These are phyloP conservation scores for Mola mola DNA, from an alignment of 2,113 vertebrate species.

Conservation along the genomic window DNA sequence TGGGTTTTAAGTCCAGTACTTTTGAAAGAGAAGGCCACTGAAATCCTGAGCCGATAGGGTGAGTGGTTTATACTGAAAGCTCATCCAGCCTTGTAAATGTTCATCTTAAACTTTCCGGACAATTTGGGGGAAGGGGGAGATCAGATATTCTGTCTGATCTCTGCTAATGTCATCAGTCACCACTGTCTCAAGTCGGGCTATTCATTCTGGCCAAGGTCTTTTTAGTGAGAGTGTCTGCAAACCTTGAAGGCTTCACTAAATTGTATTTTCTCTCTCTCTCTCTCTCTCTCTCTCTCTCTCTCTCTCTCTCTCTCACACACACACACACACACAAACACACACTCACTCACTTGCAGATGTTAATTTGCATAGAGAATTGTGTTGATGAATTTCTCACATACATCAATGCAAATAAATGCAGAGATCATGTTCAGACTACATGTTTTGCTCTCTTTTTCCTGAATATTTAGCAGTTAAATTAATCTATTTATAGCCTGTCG, in stretches of 20 bases:
- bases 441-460: too few species aligned
- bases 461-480: too few species aligned
- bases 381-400: too few species aligned
- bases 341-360: not conserved
- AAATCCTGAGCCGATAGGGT: conserved; percentile 29
- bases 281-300: too few species aligned
- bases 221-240: conserved; percentile 35
- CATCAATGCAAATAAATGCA: too few species aligned
- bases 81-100: conserved; percentile 54
- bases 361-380: not conserved
- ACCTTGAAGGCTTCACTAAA: conserved; percentile 10
- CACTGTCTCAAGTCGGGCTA: conserved; percentile 33
- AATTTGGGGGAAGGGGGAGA: conserved; percentile 32
- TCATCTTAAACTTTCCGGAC: conserved; percentile 51
- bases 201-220: not conserved
- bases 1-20: conserved; percentile 1
- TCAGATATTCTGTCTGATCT: conserved; percentile 51
- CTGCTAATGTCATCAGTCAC: conserved; percentile 74
- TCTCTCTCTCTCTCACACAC: too few species aligned
- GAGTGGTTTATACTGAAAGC: conserved; percentile 56
- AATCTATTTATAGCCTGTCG: too few species aligned
- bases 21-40: conserved; percentile 26
- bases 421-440: too few species aligned
- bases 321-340: conserved; percentile 1
- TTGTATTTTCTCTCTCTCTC: conserved; percentile 2